Conservation (phyloP, 2,888 invertebrate genomes). For the Sesamia inferens region DNA sequence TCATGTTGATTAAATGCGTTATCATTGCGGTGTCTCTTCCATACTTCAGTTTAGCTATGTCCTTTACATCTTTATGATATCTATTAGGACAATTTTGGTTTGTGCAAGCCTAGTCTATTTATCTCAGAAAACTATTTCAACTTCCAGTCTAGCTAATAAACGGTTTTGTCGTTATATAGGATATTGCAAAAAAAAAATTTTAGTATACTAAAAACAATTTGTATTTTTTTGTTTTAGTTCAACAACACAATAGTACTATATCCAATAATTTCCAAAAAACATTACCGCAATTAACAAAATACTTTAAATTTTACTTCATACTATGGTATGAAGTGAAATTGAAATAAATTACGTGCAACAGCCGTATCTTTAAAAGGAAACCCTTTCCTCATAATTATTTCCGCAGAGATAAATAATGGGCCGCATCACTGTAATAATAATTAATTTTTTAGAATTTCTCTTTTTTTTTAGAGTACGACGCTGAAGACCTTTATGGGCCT, state of each 20-base stretch:
- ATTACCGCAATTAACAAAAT: neutral
- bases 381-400: constrained; percentile 33
- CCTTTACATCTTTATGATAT: too few relatives aligned
- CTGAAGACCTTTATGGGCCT: constrained; percentile 83
- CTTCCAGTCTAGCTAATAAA: neutral
- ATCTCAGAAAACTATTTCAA: neutral
- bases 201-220: neutral
- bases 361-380: constrained; percentile 6
- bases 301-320: constrained; percentile 3
- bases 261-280: neutral
- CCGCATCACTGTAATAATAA: constrained; percentile 52
- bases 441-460: constrained; percentile 31
- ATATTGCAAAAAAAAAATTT: too few relatives aligned
- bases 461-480: constrained; percentile 74
- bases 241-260: neutral
- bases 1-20: too few relatives aligned
- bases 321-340: too few relatives aligned
- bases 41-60: too few relatives aligned
- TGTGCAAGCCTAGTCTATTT: neutral
- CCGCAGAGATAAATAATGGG: constrained; percentile 39
- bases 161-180: neutral
- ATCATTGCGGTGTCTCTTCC: too few relatives aligned
- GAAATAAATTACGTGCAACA: constrained; percentile 12
- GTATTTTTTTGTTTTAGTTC: neutral
- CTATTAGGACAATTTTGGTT: too few relatives aligned